phyloP scores from a whole-genome alignment of 2,888 invertebrate species.

The Diploptera punctata region DNA sequence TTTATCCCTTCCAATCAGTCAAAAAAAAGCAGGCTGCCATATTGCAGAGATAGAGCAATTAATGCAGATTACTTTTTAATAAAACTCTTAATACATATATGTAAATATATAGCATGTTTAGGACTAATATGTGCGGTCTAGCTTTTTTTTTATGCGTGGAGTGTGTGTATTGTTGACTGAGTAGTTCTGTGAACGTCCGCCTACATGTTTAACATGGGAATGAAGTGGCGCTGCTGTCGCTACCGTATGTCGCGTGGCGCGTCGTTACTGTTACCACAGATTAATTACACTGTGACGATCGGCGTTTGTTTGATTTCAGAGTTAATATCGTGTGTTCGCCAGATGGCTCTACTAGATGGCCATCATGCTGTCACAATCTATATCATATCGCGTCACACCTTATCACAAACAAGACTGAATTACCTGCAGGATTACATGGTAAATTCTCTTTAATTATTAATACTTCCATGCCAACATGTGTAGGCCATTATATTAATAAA shows the following conservation, averaged over 20 bases:
- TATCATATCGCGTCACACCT: background rate
- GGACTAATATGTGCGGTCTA: no score
- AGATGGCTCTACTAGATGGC: conserved; percentile 25
- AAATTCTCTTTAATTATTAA: no score
- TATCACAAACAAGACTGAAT: conserved; percentile 2
- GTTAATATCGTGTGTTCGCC: conserved; percentile 32
- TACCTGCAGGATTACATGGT: no score
- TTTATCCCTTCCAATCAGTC: no score
- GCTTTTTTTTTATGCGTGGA: background rate
- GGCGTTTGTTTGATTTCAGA: conserved; percentile 36
- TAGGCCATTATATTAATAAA: no score
- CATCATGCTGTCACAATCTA: conserved; percentile 4
- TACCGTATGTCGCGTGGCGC: conserved; percentile 24
- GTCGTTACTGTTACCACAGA: conserved; percentile 30
- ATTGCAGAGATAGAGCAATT: conserved; percentile 8
- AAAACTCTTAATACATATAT: conserved; percentile 22
- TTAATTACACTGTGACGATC: conserved; percentile 32
- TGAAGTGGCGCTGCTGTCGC: conserved; percentile 28
- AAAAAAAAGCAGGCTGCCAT: background rate
- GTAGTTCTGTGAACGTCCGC: conserved; percentile 17
- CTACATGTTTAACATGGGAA: conserved; percentile 17
- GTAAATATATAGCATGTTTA: background rate
- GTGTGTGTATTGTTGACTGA: conserved; percentile 21
- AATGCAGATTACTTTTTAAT: conserved; percentile 28
- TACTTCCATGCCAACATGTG: no score